phyloP scores from a whole-genome alignment of 2,797 vertebrate species.

The Danio jaintianensis region DNA sequence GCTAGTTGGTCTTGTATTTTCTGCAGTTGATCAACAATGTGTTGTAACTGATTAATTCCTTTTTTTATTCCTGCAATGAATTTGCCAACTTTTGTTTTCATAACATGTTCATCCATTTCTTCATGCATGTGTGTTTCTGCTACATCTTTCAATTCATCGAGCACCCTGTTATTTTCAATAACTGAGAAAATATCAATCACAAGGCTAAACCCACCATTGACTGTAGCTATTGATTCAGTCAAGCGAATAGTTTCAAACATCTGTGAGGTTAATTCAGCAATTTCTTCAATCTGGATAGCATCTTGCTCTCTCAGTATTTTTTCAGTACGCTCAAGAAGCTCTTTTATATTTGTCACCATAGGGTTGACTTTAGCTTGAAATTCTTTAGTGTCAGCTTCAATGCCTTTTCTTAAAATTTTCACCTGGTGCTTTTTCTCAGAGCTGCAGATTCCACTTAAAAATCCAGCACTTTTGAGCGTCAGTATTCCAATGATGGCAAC shows the following conservation, averaged over 20 bases:
- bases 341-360: not conserved
- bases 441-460: not conserved
- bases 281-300: not conserved
- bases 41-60: not conserved
- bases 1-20: not conserved
- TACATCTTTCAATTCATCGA: not conserved
- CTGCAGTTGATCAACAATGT: not conserved
- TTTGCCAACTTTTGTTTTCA: not conserved
- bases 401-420: not conserved
- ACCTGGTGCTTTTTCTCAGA: not conserved
- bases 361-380: not conserved
- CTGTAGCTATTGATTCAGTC: not conserved
- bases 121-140: not conserved
- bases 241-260: not conserved
- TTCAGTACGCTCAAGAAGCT: not conserved
- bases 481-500: not conserved
- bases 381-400: not conserved
- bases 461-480: fast-evolving
- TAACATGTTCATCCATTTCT: not conserved
- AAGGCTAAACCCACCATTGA: not conserved
- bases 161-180: not conserved
- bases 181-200: not conserved
- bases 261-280: not conserved
- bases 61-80: not conserved
- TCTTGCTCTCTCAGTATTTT: not conserved